These are phyloP conservation scores for Acestrorhynchus altus DNA, from an alignment of 2,797 vertebrate species.

Conservation along the genomic window DNA sequence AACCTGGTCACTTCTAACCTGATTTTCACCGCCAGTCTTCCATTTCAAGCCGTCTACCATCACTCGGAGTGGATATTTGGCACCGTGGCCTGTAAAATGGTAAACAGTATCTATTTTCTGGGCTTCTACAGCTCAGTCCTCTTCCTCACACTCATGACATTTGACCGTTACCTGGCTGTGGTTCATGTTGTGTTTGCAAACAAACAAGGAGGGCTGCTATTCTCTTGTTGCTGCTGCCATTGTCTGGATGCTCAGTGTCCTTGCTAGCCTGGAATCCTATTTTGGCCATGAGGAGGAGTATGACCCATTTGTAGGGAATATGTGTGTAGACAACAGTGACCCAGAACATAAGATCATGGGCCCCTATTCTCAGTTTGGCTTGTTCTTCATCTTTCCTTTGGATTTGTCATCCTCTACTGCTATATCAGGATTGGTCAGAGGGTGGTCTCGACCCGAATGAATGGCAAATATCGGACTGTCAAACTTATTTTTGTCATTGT, in stretches of 20 bases:
- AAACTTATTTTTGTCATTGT: conserved; percentile 78
- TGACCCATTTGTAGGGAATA: neutral
- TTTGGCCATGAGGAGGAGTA: conserved; percentile 55
- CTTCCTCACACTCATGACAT: conserved; percentile 80
- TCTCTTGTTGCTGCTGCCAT: conserved; percentile 63
- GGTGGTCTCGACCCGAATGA: conserved; percentile 69
- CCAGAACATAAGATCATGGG: conserved; percentile 30
- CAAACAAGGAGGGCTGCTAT: conserved; percentile 64
- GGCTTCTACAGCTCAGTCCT: conserved; percentile 82
- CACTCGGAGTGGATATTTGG: conserved; percentile 75
- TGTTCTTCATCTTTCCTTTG: conserved; percentile 80
- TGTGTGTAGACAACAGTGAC: conserved; percentile 47
- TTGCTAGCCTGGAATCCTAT: conserved; percentile 71
- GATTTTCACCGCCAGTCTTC: conserved; percentile 75
- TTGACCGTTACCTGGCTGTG: conserved; percentile 80
- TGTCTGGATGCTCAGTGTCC: conserved; percentile 74
- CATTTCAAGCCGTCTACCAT: conserved; percentile 72
- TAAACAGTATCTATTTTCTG: conserved; percentile 68
- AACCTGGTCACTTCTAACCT: conserved; percentile 80
- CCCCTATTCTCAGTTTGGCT: conserved; percentile 72
- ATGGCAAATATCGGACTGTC: conserved; percentile 75
- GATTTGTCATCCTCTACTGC: conserved; percentile 74
- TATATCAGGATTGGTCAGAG: conserved; percentile 74
- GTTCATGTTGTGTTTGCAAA: conserved; percentile 71
- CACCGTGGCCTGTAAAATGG: conserved; percentile 69